Base-by-base conservation (phyloP, 2,797 vertebrate genomes). In the Characodon lateralis region DNA sequence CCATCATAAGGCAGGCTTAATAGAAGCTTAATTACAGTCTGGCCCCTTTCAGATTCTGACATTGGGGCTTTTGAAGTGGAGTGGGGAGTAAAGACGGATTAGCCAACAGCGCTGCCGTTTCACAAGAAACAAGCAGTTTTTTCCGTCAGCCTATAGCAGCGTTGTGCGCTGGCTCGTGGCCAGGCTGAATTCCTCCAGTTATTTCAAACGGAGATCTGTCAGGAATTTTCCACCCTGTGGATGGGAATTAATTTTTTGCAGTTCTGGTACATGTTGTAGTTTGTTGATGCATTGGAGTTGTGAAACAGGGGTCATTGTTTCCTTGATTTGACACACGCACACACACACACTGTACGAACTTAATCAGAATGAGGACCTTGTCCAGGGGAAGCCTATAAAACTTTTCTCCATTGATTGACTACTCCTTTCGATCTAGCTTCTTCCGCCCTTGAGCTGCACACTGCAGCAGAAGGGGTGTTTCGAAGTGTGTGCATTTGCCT, bases 161-260 rank as follows among this genome's bases (percentile, higher is more conserved):
- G 87, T 87, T 92, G 92, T 86, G 84, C 78, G 56, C 87, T 95
- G 95, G 95, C 92, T 85, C 76, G 69, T 28, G 5, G 90, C 95
- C 94, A 95, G 88, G 80, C 85, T 93, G 89, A 91, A 95, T 95
- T 95, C 95, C 94, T 94, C 87, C 80, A 89, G 92, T 95, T 95
- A 94, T 95, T 95, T 95, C 94, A 95, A 95, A 94, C 93, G 85
- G 85, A 93, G 93, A 91, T 92, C 91, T 86, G 85, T 89, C 80
- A 92, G 94, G 94, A 95, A 95, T 96, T 95, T 96, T 96, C 95
- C 95, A 95, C 94, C 90, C 89, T 22, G 78, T 74, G 82, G 78
- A 89, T 88, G 86, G 89, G 94, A 95, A 94, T 95, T 95, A 94
- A 93, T 92, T 94, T 66, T 94, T 82, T 90, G 81, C 83, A 77